Conservation (phyloP, 2,888 invertebrate species). For the Adelognathus sp. region DNA sequence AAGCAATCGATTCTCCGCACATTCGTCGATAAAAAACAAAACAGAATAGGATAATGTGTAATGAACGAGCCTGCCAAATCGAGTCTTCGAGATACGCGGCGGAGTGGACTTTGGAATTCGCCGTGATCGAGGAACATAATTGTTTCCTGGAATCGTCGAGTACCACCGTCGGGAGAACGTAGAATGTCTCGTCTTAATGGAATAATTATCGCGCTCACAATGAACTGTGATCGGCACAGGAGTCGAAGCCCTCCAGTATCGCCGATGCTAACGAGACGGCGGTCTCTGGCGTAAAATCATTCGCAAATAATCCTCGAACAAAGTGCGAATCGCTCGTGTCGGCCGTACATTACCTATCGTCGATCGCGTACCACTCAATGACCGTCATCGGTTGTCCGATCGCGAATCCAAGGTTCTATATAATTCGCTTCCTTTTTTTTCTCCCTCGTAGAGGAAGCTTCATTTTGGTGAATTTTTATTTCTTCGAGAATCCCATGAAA, state of each 20-base stretch:
- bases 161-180: not conserved
- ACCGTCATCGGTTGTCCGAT: not conserved
- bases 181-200: not conserved
- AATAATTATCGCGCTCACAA: slow-evolving; percentile 42
- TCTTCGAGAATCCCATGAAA: too few relatives aligned
- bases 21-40: not conserved
- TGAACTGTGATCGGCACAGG: slow-evolving; percentile 20
- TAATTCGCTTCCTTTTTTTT: not conserved
- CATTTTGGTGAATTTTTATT: too few relatives aligned
- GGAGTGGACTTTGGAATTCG: slow-evolving; percentile 19
- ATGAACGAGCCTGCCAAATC: slow-evolving; percentile 5
- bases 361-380: not conserved
- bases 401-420: not conserved
- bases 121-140: slow-evolving; percentile 18
- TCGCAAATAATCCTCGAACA: not conserved
- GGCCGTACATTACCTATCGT: not conserved
- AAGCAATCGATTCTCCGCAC: not conserved
- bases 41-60: not conserved
- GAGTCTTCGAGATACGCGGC: slow-evolving; percentile 9
- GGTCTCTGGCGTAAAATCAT: not conserved
- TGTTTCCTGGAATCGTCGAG: slow-evolving; percentile 24
- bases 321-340: not conserved
- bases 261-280: slow-evolving; percentile 16
- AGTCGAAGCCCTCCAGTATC: not conserved
- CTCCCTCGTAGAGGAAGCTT: too few relatives aligned